Conservation (phyloP, 2,113 vertebrate species). For the Platycercus adscitus region DNA sequence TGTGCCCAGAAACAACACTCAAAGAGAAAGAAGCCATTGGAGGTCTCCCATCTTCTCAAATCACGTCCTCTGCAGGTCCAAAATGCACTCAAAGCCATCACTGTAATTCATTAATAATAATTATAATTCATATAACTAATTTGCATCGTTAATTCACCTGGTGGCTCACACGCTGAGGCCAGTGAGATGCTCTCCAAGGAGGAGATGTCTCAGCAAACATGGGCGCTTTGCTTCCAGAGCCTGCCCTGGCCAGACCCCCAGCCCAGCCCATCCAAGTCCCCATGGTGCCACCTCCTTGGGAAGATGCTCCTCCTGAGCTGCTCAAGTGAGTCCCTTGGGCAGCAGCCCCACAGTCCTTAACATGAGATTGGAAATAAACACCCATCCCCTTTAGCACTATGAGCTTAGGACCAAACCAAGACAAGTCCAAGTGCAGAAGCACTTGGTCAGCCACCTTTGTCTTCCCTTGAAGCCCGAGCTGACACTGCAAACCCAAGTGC, state of each 20-base stretch:
- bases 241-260: not conserved
- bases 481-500: not conserved
- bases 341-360: not conserved
- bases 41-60: not conserved
- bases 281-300: not conserved
- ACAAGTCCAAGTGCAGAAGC: not conserved
- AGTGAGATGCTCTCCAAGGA: not conserved
- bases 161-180: not conserved
- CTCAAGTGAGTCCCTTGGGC: not conserved
- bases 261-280: not conserved
- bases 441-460: not conserved
- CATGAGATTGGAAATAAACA: not conserved
- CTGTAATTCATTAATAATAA: not conserved
- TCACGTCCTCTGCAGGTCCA: not conserved
- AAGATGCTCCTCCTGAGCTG: not conserved
- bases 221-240: rapidly evolving
- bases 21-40: not conserved
- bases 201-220: not conserved
- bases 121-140: not conserved
- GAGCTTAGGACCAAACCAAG: not conserved
- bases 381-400: not conserved
- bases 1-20: not conserved
- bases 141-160: not conserved
- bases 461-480: not conserved
- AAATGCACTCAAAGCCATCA: not conserved